Evolutionary conservation across 2,888 invertebrate genomes (phyloP).

Genomic region (Trachelus tabidus): DNA sequence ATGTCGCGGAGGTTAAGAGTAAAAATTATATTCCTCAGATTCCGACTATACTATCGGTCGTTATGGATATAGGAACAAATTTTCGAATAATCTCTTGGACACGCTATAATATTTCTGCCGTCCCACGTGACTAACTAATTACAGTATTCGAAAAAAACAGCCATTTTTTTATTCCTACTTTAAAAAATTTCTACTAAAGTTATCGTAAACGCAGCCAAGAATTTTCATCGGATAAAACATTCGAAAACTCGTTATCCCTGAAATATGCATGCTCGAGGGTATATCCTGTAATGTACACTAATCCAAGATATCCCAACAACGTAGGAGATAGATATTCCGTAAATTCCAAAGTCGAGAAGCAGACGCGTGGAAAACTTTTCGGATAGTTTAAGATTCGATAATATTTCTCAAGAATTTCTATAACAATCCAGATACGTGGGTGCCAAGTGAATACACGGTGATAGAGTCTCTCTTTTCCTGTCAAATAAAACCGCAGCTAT

Average conservation of each 20-base stretch:
- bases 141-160: not conserved
- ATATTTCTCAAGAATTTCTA: not conserved
- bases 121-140: not conserved
- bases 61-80: not conserved
- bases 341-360: not conserved
- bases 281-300: not conserved
- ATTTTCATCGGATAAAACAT: not conserved
- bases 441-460: not conserved
- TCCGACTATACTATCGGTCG: not conserved
- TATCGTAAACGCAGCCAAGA: not conserved
- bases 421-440: not conserved
- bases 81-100: not conserved
- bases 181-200: not conserved
- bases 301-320: not conserved
- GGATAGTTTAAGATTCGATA: not conserved
- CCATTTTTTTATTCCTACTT: not conserved
- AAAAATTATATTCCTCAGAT: conserved; percentile 20
- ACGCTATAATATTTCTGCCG: not conserved
- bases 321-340: not conserved
- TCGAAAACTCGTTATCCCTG: not conserved
- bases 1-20: conserved; percentile 25
- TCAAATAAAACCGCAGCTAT: not conserved
- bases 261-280: not conserved
- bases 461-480: not conserved
- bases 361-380: not conserved